Percentiles rank a stretch among this genome's conserved stretches.
These are phyloP conservation scores for Mystacides longicornis DNA, from an alignment of 2,888 invertebrate genomes.

Conservation along the genomic window DNA sequence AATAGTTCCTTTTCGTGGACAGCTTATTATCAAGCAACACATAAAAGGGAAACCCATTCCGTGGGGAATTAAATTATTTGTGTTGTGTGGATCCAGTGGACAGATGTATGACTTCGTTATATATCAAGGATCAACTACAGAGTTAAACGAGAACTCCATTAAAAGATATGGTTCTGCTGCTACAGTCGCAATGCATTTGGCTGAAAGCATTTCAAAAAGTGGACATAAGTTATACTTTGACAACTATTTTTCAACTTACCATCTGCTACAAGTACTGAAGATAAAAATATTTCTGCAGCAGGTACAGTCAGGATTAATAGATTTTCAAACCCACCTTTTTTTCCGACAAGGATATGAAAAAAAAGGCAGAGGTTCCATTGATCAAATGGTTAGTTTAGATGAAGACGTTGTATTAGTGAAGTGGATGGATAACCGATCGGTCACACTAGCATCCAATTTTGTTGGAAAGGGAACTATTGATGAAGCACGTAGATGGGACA, in stretches of 20 bases:
- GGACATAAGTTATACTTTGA: constrained; percentile 26
- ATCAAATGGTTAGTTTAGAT: constrained; percentile 23
- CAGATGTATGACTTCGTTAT: constrained; percentile 6
- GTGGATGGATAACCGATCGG: constrained; percentile 30
- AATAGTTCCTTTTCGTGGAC: background rate
- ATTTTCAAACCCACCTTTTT: constrained; percentile 26
- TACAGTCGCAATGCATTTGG: background rate
- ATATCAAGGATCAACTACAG: constrained; percentile 2
- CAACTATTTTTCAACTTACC: constrained; percentile 27
- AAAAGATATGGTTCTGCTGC: background rate
- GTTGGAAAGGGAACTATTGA: constrained; percentile 26
- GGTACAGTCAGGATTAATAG: constrained; percentile 24
- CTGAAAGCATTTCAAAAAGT: constrained; percentile 15
- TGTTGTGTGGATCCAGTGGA: background rate
- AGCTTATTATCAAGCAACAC: background rate
- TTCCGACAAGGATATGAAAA: constrained; percentile 13
- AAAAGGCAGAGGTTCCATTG: constrained; percentile 13
- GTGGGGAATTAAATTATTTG: too few relatives aligned
- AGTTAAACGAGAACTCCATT: background rate
- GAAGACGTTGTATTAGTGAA: constrained; percentile 25
- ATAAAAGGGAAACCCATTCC: constrained; percentile 4
- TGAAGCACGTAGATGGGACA: constrained; percentile 26
- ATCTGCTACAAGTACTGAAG: constrained; percentile 25
- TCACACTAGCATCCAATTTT: constrained; percentile 29
- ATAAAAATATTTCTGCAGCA: constrained; percentile 19